Evolutionary conservation across 2,113 vertebrate genomes (phyloP).

Genomic region (cat (Felis catus)): F.catus_Fca126_mat1.0 CM031414.1:2668001-2668500

Average conservation of each 20-base stretch:
- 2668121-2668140: neutral
- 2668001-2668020: rapidly evolving
- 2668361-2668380: rapidly evolving
- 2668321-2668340: too few relatives aligned
- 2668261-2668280: neutral
- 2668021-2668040: too few relatives aligned
- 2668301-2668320: neutral
- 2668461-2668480: rapidly evolving
- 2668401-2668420: rapidly evolving
- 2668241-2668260: too few relatives aligned
- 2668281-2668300: neutral
- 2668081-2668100: rapidly evolving
- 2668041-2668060: too few relatives aligned
- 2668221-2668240: neutral
- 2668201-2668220: neutral
- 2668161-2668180: rapidly evolving
- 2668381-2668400: rapidly evolving
- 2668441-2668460: too few relatives aligned
- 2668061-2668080: rapidly evolving
- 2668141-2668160: rapidly evolving
- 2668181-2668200: too few relatives aligned
- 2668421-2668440: rapidly evolving
- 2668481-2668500: neutral
- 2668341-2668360: rapidly evolving
- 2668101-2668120: neutral